Conservation (phyloP, 2,888 invertebrate species). For the Epistrophe grossulariae region DNA sequence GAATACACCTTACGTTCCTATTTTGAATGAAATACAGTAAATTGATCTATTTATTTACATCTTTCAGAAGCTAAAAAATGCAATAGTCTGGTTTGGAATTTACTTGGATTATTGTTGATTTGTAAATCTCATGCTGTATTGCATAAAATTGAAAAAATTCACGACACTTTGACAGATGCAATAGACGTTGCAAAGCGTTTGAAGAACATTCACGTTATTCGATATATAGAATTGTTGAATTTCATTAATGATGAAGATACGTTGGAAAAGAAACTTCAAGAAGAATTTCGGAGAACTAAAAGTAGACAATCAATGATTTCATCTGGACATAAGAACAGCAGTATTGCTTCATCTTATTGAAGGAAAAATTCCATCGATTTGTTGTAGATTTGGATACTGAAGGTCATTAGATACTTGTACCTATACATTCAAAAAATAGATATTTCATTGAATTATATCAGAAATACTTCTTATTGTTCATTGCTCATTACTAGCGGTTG, state of each 20-base stretch:
- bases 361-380: not conserved
- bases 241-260: slow-evolving; percentile 20
- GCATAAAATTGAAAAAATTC: slow-evolving; percentile 80
- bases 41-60: not conserved
- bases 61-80: slow-evolving; percentile 77
- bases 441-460: too few species aligned
- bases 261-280: slow-evolving; percentile 11
- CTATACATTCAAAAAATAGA: too few species aligned
- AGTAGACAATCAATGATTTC: slow-evolving; percentile 38
- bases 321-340: slow-evolving; percentile 17
- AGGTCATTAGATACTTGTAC: too few species aligned
- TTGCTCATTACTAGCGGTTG: too few species aligned
- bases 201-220: slow-evolving; percentile 51
- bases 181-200: slow-evolving; percentile 77
- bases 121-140: slow-evolving; percentile 80
- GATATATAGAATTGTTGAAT: slow-evolving; percentile 23
- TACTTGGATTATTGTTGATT: slow-evolving; percentile 79
- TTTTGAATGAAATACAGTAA: too few species aligned
- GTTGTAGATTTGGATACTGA: not conserved
- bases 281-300: slow-evolving; percentile 37
- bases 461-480: too few species aligned
- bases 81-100: slow-evolving; percentile 80
- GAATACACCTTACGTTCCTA: too few species aligned
- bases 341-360: slow-evolving; percentile 18
- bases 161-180: slow-evolving; percentile 79